These are phyloP conservation scores for Adelosebastes latens DNA, from an alignment of 2,797 vertebrate species.

Conservation along the genomic window DNA sequence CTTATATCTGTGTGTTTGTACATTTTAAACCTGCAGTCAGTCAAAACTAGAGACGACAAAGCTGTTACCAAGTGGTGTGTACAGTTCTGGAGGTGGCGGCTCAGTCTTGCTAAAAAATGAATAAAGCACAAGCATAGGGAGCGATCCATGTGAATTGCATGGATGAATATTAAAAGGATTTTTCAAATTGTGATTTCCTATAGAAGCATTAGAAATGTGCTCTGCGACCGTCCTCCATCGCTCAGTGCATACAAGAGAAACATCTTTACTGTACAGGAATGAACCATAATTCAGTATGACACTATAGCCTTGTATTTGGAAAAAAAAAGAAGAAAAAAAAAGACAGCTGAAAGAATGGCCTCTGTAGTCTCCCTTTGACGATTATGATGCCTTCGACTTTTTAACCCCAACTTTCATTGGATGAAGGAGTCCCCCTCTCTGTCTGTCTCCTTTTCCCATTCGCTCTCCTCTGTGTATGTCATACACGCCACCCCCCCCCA, in stretches of 20 bases:
- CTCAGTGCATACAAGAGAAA: constrained; percentile 24
- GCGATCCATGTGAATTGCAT: constrained; percentile 10
- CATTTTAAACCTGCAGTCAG: constrained; percentile 31
- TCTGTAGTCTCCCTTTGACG: constrained; percentile 65
- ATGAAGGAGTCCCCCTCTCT: constrained; percentile 25
- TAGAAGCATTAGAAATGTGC: constrained; percentile 17
- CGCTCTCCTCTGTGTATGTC: constrained; percentile 43
- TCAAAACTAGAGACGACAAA: constrained; percentile 10
- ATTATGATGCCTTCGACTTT: constrained; percentile 75
- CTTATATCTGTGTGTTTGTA: constrained; percentile 29
- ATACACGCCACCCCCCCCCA: background rate
- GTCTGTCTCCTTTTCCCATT: constrained; percentile 52
- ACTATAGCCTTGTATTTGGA: constrained; percentile 47
- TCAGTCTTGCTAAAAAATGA: constrained; percentile 9
- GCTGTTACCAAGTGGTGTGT: constrained; percentile 7
- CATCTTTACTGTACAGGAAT: constrained; percentile 27
- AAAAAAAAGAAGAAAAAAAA: constrained; percentile 9
- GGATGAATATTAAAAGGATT: constrained; percentile 61
- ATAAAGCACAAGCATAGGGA: background rate
- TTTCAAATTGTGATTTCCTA: constrained; percentile 53
- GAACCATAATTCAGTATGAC: constrained; percentile 59
- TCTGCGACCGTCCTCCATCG: background rate
- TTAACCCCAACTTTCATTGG: constrained; percentile 74
- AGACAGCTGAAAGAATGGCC: constrained; percentile 62
- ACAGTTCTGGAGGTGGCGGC: background rate